Conservation (phyloP, 2,888 invertebrate species). For the Tetheella fluctuosa region DNA sequence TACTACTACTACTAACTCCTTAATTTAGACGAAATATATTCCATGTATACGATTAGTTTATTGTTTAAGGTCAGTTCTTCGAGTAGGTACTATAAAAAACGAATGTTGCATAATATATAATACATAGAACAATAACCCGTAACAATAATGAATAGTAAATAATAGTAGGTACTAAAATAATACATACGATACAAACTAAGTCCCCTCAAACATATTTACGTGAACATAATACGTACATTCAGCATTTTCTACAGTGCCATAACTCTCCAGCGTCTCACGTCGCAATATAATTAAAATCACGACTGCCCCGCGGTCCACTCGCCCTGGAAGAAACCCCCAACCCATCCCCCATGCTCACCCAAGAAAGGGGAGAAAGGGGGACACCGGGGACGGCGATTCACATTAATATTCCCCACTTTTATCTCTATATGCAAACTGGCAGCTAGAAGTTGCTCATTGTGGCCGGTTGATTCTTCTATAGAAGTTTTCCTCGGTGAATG, state of each 20-base stretch:
- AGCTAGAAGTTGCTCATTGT: slow-evolving; percentile 81
- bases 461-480: slow-evolving; percentile 75
- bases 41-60: too few species aligned
- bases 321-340: slow-evolving; percentile 70
- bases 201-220: slow-evolving; percentile 34
- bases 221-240: slow-evolving; percentile 42
- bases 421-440: slow-evolving; percentile 85
- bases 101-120: too few species aligned
- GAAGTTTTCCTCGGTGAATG: slow-evolving; percentile 70
- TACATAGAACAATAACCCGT: too few species aligned
- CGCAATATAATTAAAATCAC: slow-evolving; percentile 83
- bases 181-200: slow-evolving; percentile 23
- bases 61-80: too few species aligned
- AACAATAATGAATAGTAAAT: too few species aligned
- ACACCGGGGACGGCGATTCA: slow-evolving; percentile 66
- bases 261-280: slow-evolving; percentile 73
- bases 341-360: slow-evolving; percentile 38
- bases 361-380: slow-evolving; percentile 38
- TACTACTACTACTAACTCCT: too few species aligned
- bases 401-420: slow-evolving; percentile 85
- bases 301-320: slow-evolving; percentile 81
- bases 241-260: slow-evolving; percentile 65
- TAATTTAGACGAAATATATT: too few species aligned
- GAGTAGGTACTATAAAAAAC: too few species aligned
- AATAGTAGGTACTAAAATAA: too few species aligned